These are phyloP conservation scores for Drosophila nikananu DNA, from an alignment of 1,140 invertebrate genomes.

Conservation along the genomic window DNA sequence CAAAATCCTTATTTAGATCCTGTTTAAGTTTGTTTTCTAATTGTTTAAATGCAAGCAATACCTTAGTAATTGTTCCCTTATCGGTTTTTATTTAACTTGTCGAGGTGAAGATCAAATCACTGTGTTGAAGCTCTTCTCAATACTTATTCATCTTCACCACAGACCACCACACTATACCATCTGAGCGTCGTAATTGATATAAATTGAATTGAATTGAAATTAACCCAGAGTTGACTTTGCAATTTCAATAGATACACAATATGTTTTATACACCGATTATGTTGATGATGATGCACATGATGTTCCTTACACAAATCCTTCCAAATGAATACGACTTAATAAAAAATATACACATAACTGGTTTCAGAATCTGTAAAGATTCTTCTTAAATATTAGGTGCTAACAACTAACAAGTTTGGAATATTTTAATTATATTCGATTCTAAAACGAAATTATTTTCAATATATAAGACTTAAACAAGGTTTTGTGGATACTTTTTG, in stretches of 20 bases:
- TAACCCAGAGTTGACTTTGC: constrained; percentile 21
- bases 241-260: constrained; percentile 30
- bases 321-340: constrained; percentile 1
- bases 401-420: no score
- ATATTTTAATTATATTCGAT: no score
- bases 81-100: not conserved
- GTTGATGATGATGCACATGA: constrained; percentile 30
- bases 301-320: constrained; percentile 14
- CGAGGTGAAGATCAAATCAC: constrained; percentile 13
- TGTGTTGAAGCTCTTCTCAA: constrained; percentile 14
- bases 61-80: constrained; percentile 23
- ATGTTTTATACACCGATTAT: constrained; percentile 10
- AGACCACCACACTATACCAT: not conserved
- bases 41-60: constrained; percentile 37
- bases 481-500: not conserved
- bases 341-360: not conserved
- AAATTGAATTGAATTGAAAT: constrained; percentile 18
- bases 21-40: constrained; percentile 8
- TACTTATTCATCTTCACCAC: constrained; percentile 7
- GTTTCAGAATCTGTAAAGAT: no score
- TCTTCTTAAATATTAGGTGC: no score
- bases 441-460: not conserved
- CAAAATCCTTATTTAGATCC: not conserved
- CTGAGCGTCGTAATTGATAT: constrained; percentile 46
- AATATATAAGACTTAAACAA: not conserved